A percentile compares a stretch with the other conserved stretches of the same genome.
These are phyloP conservation scores for Vireo griseus DNA, from an alignment of 2,797 vertebrate genomes.

Conservation along the genomic window DNA sequence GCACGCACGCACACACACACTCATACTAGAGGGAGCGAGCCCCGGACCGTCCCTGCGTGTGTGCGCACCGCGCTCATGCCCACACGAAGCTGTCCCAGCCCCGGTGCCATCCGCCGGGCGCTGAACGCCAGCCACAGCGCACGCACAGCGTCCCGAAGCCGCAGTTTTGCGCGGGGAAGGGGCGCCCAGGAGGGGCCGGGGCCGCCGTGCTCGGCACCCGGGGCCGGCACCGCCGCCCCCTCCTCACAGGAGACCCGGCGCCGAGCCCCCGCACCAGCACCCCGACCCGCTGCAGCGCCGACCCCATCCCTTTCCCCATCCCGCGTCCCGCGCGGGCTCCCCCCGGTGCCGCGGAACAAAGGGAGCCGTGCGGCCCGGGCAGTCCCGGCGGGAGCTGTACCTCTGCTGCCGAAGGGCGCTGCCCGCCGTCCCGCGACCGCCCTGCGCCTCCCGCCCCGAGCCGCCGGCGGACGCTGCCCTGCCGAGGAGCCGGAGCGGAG, in stretches of 20 bases:
- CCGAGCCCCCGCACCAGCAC: background rate
- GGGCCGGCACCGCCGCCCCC: background rate
- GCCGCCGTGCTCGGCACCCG: background rate
- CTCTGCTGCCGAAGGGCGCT: conserved; percentile 4
- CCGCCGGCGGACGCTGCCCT: background rate
- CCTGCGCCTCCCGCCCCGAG: background rate
- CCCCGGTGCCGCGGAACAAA: background rate
- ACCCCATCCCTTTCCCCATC: background rate
- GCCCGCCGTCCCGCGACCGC: background rate
- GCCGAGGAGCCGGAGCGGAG: background rate
- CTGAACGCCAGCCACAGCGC: background rate
- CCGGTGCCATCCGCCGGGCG: background rate
- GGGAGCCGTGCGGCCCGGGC: background rate
- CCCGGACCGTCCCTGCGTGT: background rate
- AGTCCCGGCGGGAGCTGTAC: background rate
- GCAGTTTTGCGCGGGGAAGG: background rate
- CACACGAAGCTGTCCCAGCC: background rate
- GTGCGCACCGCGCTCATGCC: background rate
- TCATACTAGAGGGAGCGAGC: background rate
- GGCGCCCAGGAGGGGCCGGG: background rate
- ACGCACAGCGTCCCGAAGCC: background rate
- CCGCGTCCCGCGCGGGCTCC: background rate
- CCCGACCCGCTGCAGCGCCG: background rate
- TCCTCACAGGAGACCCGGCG: background rate
- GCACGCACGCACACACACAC: background rate